These are phyloP conservation scores for Karalla daura DNA, from an alignment of 2,797 vertebrate species.

Conservation along the genomic window DNA sequence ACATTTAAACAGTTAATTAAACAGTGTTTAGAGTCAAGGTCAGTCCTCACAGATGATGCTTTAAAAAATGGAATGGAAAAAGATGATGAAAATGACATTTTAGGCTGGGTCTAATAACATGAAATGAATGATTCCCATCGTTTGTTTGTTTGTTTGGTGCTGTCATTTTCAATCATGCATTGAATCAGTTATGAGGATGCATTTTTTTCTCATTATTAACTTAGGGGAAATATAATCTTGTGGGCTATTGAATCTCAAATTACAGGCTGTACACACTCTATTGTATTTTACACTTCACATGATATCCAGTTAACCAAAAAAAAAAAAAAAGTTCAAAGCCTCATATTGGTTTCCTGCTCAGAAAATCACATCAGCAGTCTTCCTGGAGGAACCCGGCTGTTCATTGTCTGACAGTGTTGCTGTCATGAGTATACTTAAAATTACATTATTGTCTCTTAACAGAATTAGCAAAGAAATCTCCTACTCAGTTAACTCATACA, in stretches of 20 bases:
- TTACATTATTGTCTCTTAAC: slow-evolving; percentile 25
- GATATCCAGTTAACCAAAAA: slow-evolving; percentile 57
- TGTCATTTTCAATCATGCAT: slow-evolving; percentile 39
- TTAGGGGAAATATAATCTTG: slow-evolving; percentile 46
- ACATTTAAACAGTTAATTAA: slow-evolving; percentile 71
- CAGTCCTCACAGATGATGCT: slow-evolving; percentile 49
- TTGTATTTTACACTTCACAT: slow-evolving; percentile 52
- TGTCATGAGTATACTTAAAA: slow-evolving; percentile 43
- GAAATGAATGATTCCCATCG: slow-evolving; percentile 9
- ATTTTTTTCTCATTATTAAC: slow-evolving; percentile 47
- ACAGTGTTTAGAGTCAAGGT: slow-evolving; percentile 39
- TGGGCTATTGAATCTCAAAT: slow-evolving; percentile 26
- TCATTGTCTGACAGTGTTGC: slow-evolving; percentile 36
- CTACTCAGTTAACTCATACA: background rate
- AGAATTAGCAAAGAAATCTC: slow-evolving; percentile 11
- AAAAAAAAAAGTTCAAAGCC: slow-evolving; percentile 32
- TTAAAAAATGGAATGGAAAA: slow-evolving; percentile 30
- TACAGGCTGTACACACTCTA: slow-evolving; percentile 4
- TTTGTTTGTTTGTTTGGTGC: slow-evolving; percentile 18
- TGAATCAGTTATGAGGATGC: slow-evolving; percentile 30
- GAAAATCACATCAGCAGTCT: slow-evolving; percentile 20
- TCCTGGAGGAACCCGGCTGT: slow-evolving; percentile 29
- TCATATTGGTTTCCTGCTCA: slow-evolving; percentile 15
- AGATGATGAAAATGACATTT: slow-evolving; percentile 45
- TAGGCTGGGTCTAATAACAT: slow-evolving; percentile 15